These are phyloP conservation scores for Agapetus fuscipes DNA, from an alignment of 2,888 invertebrate species.

Conservation along the genomic window DNA sequence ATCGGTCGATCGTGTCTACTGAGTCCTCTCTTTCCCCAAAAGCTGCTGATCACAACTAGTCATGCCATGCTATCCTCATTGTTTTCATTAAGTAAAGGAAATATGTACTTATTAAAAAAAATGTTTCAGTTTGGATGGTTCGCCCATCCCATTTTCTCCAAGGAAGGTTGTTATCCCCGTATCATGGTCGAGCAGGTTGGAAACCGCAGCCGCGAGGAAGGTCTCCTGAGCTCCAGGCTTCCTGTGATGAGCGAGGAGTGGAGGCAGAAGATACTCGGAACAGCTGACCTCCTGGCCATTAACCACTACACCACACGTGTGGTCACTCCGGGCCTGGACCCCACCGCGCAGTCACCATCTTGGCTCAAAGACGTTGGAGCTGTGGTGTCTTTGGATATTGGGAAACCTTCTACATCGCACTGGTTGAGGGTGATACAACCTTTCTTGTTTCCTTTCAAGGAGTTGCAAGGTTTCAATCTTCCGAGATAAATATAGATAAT, in stretches of 20 bases:
- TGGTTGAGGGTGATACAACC: constrained; percentile 44
- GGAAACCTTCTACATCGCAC: constrained; percentile 39
- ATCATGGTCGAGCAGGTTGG: constrained; percentile 40
- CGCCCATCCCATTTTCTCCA: constrained; percentile 43
- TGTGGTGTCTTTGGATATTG: constrained; percentile 37
- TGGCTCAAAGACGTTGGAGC: constrained; percentile 44
- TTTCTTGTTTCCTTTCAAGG: too few relatives aligned
- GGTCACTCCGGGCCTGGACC: constrained; percentile 36
- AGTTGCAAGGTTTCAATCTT: too few relatives aligned
- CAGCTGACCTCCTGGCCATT: constrained; percentile 42
- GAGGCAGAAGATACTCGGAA: constrained; percentile 39
- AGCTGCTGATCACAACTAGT: too few relatives aligned
- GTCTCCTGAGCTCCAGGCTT: constrained; percentile 34
- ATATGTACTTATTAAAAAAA: too few relatives aligned
- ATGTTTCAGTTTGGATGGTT: constrained; percentile 43
- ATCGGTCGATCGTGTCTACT: too few relatives aligned
- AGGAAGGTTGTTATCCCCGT: constrained; percentile 40
- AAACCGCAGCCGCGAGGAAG: constrained; percentile 35
- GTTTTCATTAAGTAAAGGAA: too few relatives aligned
- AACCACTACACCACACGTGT: constrained; percentile 44
- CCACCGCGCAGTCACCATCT: constrained; percentile 37
- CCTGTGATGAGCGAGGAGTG: constrained; percentile 40
- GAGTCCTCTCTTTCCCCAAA: too few relatives aligned
- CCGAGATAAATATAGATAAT: too few relatives aligned
- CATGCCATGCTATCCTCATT: too few relatives aligned